Base-by-base conservation (phyloP, 2,113 vertebrate species). In the Phalacrocorax carbo region DNA sequence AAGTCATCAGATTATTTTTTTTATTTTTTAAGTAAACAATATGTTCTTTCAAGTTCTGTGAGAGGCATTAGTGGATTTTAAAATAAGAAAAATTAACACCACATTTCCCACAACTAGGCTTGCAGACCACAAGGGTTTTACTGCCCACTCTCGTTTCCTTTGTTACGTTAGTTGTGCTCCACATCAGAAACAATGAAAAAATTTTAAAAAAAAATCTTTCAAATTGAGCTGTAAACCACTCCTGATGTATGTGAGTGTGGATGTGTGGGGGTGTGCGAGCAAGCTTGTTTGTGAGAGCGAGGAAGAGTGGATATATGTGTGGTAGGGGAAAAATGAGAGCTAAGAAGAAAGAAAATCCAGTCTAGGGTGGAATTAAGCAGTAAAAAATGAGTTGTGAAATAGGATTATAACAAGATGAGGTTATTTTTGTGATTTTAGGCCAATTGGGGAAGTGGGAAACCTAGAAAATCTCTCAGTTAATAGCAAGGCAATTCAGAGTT, bases 41-140 rank as follows among this genome's bases (percentile, higher is more conserved):
- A 75, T 75, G 75, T 91, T 93, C 93, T 97, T 97, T 97, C 80
- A 94, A 96, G 82, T 95, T 97, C 93, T 95, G 25, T 93, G 65
- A 81, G 71, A 95, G 78, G 44, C 83, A 95, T 86, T 73, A 91
- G 69, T 75, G 82, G 42, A 68, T 96, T 95, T 96, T 95, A 94
- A 96, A 95, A 94, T 82, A 75, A 89, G 83, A 93, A 93, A 95
- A 97, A 95, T 94, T 96, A 95, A 95, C 94, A 88, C 94, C 93
- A 94, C 89, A 88, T 96, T 97, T 97, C 95, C 94, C 88, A 96
- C 66, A 92, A 81, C 90, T 88, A 52, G 94, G 49, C 62, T 83
- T 84, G 69, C 72, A 92, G 54, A 95, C 89, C 90, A 80, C 91
- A 93, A 93, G 69, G 22, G 51, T 75, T 97, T 91, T 91, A 62